Evolutionary conservation across 2,888 invertebrate genomes (phyloP).

Genomic region (Cephus nigrinus): DNA sequence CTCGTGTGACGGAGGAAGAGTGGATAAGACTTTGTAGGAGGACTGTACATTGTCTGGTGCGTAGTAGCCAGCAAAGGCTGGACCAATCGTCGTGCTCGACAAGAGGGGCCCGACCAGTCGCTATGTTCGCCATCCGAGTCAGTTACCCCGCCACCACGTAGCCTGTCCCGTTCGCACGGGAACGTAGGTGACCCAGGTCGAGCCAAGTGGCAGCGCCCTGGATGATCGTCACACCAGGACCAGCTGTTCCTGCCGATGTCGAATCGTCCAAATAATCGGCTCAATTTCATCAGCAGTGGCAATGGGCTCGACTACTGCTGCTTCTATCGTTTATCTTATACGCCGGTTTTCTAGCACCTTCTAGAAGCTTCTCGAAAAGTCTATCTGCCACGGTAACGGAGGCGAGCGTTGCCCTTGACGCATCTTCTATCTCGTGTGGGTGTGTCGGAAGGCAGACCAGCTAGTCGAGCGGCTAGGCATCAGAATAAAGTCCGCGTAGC

Average conservation of each 20-base stretch:
- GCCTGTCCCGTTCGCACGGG: not conserved
- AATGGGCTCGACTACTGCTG: not conserved
- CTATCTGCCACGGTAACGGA: not conserved
- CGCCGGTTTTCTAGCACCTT: not conserved
- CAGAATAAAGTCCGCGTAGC: not conserved
- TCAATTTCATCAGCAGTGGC: not conserved
- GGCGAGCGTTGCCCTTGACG: not conserved
- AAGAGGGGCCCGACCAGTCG: constrained; percentile 47
- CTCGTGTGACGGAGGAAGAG: not conserved
- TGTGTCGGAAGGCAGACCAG: not conserved
- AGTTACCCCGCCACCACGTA: not conserved
- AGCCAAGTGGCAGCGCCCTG: not conserved
- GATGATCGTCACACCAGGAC: not conserved
- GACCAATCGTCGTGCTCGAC: constrained; percentile 50
- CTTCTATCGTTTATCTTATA: not conserved
- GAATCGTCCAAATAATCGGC: not conserved
- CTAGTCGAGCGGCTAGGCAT: not conserved
- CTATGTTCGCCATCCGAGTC: constrained; percentile 1
- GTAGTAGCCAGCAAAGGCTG: constrained; percentile 39
- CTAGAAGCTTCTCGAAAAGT: not conserved
- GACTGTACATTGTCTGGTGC: constrained; percentile 47
- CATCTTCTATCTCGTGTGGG: not conserved
- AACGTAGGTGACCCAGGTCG: not conserved
- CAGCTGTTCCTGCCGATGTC: not conserved
- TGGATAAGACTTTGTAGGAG: not conserved